Percentiles rank a stretch among this genome's conserved stretches.
Evolutionary conservation across 2,797 vertebrate species (phyloP).

Genomic region (Onychomys torridus): DNA sequence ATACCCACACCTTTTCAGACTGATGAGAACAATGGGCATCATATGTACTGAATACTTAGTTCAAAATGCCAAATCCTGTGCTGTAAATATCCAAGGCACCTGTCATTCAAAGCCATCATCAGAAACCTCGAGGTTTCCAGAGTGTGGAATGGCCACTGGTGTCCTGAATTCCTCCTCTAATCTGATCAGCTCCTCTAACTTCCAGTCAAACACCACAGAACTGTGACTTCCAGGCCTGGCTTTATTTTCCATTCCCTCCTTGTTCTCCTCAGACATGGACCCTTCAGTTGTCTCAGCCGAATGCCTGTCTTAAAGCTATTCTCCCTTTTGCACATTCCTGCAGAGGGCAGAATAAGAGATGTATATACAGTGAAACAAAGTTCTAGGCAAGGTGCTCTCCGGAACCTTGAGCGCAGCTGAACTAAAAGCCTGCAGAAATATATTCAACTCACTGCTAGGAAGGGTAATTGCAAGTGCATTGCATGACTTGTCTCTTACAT

Average conservation of each 20-base stretch:
- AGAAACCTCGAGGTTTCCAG: neutral
- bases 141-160: neutral
- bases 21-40: neutral
- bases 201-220: neutral
- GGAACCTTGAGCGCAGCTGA: neutral
- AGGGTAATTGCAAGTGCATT: fast-evolving
- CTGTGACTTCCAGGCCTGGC: neutral
- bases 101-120: neutral
- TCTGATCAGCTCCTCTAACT: neutral
- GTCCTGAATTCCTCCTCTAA: neutral
- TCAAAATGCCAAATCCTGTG: neutral
- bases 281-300: neutral
- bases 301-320: neutral
- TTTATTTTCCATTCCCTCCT: neutral
- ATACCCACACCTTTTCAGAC: neutral
- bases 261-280: neutral
- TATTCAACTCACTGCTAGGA: neutral
- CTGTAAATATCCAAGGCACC: too few species aligned
- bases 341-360: neutral
- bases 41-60: neutral
- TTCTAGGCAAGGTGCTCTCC: neutral
- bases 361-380: neutral
- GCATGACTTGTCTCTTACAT: neutral
- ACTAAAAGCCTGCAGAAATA: neutral
- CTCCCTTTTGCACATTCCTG: neutral